Percentiles rank a stretch among this genome's conserved stretches.
Conservation (phyloP, 2,888 invertebrate genomes). For the Drosophila setosimentum region DNA sequence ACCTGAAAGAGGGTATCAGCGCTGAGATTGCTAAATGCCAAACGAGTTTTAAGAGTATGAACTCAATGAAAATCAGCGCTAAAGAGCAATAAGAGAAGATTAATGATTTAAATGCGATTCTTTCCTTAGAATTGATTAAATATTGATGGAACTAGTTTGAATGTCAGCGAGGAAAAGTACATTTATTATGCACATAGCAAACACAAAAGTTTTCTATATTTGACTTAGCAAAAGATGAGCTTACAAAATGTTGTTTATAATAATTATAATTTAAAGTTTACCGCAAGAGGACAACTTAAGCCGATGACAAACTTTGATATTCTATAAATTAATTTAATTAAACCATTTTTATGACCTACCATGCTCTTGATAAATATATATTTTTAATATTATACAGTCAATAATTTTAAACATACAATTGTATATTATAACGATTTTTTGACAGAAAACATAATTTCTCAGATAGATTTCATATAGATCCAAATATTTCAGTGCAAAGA, state of each 20-base stretch:
- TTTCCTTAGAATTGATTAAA: not conserved
- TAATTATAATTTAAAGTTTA: not conserved
- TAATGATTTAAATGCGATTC: not conserved
- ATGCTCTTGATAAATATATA: not conserved
- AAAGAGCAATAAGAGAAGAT: constrained; percentile 19
- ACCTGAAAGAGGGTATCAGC: constrained; percentile 1
- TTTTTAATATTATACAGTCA: not conserved
- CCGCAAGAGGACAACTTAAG: too few relatives aligned
- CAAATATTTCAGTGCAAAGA: not conserved
- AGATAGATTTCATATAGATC: not conserved
- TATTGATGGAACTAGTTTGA: not conserved
- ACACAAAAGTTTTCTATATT: not conserved
- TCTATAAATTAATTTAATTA: not conserved
- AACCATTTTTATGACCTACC: not conserved
- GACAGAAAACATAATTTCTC: not conserved
- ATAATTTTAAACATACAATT: not conserved
- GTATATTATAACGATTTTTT: not conserved
- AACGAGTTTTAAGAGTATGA: constrained; percentile 39
- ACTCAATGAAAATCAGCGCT: not conserved
- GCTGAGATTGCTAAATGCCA: constrained; percentile 1
- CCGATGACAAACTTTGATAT: not conserved
- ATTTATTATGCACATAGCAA: not conserved
- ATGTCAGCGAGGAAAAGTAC: too few relatives aligned
- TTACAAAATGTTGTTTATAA: not conserved
- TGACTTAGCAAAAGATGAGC: not conserved